Base-by-base conservation (phyloP, 2,797 vertebrate species). In the Epinephelus coioides region DNA sequence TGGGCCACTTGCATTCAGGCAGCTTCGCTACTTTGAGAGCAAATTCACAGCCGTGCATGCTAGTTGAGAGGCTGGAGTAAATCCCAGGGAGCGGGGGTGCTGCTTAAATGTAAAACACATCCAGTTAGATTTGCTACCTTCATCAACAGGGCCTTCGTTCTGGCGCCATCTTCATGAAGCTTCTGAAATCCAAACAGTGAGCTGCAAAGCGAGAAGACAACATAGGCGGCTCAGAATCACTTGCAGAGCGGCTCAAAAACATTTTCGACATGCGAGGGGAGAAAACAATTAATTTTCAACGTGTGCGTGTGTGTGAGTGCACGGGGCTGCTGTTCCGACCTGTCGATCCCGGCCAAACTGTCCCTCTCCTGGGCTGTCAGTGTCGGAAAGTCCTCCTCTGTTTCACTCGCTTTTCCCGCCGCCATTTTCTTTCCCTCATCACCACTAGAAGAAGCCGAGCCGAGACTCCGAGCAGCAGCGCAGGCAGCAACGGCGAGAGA, bases 351-450 rank as follows among this genome's bases (percentile, higher is more conserved):
- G 93, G 90, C 95, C 93, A 99, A 93, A 93, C 94, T 95, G 94
- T 98, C 97, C 95, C 97, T 96, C 94, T 99, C 97, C 92, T 96
- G 96, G 93, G 97, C 97, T 96, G 97, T 98, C 96, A 99, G 97
- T 96, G 97, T 98, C 94, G 97, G 97, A 97, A 97, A 99, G 96
- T 98, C 97, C 97, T 99, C 98, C 95, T 98, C 97, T 95, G 97
- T 97, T 97, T 97, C 97, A 96, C 96, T 97, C 97, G 97, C 96
- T 98, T 98, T 98, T 97, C 97, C 97, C 97, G 97, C 97, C 98
- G 97, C 97, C 98, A 98, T 99, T 98, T 99, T 98, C 97, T 99
- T 98, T 97, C 97, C 97, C 97, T 98, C 98, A 97, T 99, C 97
- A 97, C 97, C 97, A 96, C 93, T 92, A 93, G 90, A 91, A 91